Evolutionary conservation across 2,797 vertebrate species (phyloP).

Genomic region (Dallia pectoralis): DNA sequence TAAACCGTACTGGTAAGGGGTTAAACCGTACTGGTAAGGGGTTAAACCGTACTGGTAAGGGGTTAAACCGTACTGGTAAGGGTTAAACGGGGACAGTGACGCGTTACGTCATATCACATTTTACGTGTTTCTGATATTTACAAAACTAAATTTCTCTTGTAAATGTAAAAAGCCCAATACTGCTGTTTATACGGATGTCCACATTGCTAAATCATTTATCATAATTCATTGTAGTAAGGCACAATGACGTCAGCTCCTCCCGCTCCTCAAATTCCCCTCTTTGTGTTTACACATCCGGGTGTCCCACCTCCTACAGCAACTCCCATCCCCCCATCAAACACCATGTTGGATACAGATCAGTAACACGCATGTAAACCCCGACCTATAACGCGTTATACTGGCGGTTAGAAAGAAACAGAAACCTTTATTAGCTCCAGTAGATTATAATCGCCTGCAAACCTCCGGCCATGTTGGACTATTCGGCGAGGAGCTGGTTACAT

Average conservation of each 20-base stretch:
- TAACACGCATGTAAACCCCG: conserved; percentile 72
- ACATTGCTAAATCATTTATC: neutral
- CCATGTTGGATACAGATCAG: conserved; percentile 93
- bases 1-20: too few relatives aligned
- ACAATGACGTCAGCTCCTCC: conserved; percentile 61
- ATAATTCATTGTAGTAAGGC: conserved; percentile 40
- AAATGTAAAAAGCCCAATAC: too few relatives aligned
- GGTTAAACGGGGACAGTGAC: too few relatives aligned
- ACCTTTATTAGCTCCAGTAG: neutral
- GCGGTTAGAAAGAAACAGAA: too few relatives aligned
- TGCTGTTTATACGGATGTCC: too few relatives aligned
- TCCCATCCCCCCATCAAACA: conserved; percentile 82
- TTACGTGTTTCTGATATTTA: too few relatives aligned
- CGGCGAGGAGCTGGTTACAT: conserved; percentile 39
- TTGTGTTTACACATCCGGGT: conserved; percentile 96
- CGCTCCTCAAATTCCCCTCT: conserved; percentile 63
- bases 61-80: too few relatives aligned
- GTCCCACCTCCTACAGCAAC: conserved; percentile 81
- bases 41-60: too few relatives aligned
- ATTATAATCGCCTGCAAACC: conserved; percentile 29
- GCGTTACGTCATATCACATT: too few relatives aligned
- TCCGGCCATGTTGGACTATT: conserved; percentile 26
- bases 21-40: too few relatives aligned
- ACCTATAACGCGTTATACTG: too few relatives aligned
- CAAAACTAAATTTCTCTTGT: too few relatives aligned